A percentile compares a stretch with the other conserved stretches of the same genome.
These are phyloP conservation scores for Oncopeltus fasciatus DNA, from an alignment of 1,140 invertebrate species.

Conservation along the genomic window DNA sequence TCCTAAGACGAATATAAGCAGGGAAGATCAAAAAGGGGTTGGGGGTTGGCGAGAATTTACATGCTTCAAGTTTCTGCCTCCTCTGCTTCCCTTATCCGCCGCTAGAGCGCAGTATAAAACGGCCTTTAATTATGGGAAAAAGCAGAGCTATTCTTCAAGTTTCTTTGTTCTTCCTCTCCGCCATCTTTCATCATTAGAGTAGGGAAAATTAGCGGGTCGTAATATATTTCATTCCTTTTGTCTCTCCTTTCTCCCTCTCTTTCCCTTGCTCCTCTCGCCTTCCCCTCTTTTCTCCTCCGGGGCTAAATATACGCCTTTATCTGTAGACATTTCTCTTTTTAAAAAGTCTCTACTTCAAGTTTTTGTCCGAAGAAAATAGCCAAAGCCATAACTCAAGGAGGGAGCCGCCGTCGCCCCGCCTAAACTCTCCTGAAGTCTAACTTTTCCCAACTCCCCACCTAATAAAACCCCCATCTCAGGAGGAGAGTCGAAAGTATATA, in stretches of 20 bases:
- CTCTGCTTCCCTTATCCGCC: neutral
- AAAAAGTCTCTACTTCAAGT: constrained; percentile 5
- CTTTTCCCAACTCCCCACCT: neutral
- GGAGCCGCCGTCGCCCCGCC: neutral
- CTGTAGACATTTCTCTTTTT: neutral
- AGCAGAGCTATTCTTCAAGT: constrained; percentile 8
- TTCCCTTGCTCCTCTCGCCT: too few species aligned
- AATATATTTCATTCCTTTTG: constrained; percentile 13
- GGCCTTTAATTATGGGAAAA: constrained; percentile 10
- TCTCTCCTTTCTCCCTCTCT: too few species aligned
- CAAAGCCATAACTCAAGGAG: neutral
- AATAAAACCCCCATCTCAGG: neutral
- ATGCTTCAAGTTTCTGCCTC: constrained; percentile 7
- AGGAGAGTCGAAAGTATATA: neutral
- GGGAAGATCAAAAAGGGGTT: neutral
- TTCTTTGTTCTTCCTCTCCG: constrained; percentile 5
- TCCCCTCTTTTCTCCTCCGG: too few species aligned
- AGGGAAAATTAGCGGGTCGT: constrained; percentile 3
- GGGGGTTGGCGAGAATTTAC: neutral
- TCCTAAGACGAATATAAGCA: neutral
- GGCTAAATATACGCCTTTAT: constrained; percentile 4
- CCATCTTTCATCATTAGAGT: constrained; percentile 11
- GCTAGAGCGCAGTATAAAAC: neutral
- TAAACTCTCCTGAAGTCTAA: neutral
- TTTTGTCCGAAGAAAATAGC: neutral